These are phyloP conservation scores for Hapalemur alaotrensis DNA, from an alignment of 2,797 vertebrate genomes.

Conservation along the genomic window DNA sequence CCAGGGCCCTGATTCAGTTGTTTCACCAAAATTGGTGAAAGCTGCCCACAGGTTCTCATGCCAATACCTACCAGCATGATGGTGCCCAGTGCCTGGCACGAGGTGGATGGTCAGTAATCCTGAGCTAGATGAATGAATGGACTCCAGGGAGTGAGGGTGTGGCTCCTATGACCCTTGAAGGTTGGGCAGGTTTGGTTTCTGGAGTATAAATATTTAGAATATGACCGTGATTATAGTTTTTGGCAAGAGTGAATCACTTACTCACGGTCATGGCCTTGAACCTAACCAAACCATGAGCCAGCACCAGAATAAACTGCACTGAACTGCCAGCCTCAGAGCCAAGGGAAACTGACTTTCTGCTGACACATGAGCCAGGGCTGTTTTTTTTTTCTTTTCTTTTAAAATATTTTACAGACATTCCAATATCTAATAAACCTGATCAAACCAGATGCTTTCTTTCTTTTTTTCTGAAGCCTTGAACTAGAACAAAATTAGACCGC, in stretches of 20 bases:
- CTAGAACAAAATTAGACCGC: not conserved
- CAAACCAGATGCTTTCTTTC: not conserved
- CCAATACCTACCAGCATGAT: not conserved
- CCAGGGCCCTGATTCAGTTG: not conserved
- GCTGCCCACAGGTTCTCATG: not conserved
- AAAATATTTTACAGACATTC: not conserved
- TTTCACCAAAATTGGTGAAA: not conserved
- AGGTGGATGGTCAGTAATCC: not conserved
- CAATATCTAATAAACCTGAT: not conserved
- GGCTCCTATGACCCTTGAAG: not conserved
- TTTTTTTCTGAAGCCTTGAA: not conserved
- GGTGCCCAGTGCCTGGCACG: not conserved
- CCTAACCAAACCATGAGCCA: not conserved
- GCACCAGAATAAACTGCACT: constrained; percentile 35
- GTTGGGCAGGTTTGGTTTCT: constrained; percentile 27
- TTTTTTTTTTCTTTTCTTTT: not conserved
- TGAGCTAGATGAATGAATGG: not conserved
- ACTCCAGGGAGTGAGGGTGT: not conserved
- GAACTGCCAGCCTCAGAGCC: not conserved
- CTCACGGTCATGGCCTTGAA: constrained; percentile 43
- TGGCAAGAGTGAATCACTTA: constrained; percentile 49
- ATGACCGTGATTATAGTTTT: constrained; percentile 33
- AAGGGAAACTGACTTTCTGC: constrained; percentile 22
- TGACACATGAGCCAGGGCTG: not conserved
- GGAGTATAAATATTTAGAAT: constrained; percentile 62